Conservation (phyloP, 2,113 vertebrate species). For the Oncorhynchus tshawytscha region DNA sequence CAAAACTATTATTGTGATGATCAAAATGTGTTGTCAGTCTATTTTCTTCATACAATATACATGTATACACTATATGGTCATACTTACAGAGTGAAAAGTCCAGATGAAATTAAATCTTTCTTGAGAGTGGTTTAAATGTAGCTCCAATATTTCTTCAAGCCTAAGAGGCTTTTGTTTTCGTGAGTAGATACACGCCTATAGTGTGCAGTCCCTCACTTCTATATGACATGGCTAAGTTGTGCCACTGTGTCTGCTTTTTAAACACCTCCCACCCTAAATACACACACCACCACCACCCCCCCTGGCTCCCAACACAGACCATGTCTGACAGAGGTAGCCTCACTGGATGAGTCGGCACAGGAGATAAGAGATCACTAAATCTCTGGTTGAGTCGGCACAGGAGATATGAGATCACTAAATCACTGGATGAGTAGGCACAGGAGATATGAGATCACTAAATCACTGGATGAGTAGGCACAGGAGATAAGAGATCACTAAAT, state of each 20-base stretch:
- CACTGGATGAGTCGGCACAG: not conserved
- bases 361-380: not conserved
- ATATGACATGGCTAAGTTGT: constrained; percentile 13
- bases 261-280: constrained; percentile 22
- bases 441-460: not conserved
- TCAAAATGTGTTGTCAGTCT: not conserved
- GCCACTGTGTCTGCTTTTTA: constrained; percentile 42
- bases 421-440: not conserved
- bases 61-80: constrained; percentile 3
- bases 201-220: constrained; percentile 15
- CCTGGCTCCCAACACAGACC: not conserved
- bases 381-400: not conserved
- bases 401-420: not conserved
- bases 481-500: not conserved
- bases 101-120: constrained; percentile 10
- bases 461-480: not conserved
- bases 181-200: constrained; percentile 1
- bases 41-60: not conserved
- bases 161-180: constrained; percentile 10
- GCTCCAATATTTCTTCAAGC: constrained; percentile 16
- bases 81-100: constrained; percentile 41
- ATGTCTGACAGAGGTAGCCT: not conserved
- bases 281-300: not conserved
- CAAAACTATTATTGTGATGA: not conserved
- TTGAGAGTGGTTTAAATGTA: constrained; percentile 6